phyloP scores from a whole-genome alignment of 2,113 vertebrate genomes.

The Neolamprologus brichardi region DNA sequence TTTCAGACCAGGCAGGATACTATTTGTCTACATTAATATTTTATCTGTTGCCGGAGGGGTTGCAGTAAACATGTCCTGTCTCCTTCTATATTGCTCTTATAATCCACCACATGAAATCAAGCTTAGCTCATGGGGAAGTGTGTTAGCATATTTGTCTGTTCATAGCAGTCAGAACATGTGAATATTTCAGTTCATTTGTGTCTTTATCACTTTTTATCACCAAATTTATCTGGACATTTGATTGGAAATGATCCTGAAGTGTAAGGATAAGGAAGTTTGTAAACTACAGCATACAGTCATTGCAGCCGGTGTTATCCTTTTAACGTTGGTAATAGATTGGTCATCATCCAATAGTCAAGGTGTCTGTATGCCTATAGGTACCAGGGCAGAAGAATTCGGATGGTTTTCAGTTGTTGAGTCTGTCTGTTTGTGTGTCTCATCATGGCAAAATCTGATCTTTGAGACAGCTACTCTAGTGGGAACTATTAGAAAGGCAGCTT shows the following conservation, averaged over 20 bases:
- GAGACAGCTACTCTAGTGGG: neutral
- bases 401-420: neutral
- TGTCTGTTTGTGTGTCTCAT: neutral
- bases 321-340: neutral
- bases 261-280: neutral
- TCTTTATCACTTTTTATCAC: neutral
- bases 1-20: slow-evolving; percentile 41
- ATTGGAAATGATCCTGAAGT: neutral
- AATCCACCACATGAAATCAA: slow-evolving; percentile 29
- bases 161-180: neutral
- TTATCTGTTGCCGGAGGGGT: slow-evolving; percentile 55
- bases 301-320: neutral
- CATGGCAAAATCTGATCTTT: neutral
- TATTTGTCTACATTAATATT: slow-evolving; percentile 74
- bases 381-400: neutral
- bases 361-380: neutral
- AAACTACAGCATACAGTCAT: neutral
- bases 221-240: neutral
- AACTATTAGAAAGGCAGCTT: neutral
- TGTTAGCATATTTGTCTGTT: neutral
- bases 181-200: neutral
- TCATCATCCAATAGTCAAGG: neutral
- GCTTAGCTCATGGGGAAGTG: neutral
- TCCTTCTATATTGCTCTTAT: slow-evolving; percentile 42
- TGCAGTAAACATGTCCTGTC: slow-evolving; percentile 52